Evolutionary conservation across 2,888 invertebrate genomes (phyloP).

Genomic region (Aleiodes alternator): DNA sequence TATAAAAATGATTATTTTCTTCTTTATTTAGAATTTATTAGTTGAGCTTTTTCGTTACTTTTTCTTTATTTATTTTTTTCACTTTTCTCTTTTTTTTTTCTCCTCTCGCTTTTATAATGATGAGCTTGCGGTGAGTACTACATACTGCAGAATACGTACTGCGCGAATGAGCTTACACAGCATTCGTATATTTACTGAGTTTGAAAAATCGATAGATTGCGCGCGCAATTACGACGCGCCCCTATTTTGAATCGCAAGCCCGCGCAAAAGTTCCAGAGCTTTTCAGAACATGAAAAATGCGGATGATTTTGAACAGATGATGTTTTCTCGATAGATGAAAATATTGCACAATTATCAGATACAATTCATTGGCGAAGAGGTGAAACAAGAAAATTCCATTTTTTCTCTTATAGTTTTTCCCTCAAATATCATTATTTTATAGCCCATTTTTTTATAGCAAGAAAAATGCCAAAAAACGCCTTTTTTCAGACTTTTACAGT

Average conservation of each 20-base stretch:
- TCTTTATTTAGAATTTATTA: constrained; percentile 12
- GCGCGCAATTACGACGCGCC: constrained; percentile 22
- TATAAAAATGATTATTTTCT: background rate
- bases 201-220: constrained; percentile 17
- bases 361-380: no score
- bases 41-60: background rate
- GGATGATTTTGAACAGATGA: no score
- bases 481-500: no score
- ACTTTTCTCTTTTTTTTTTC: background rate
- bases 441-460: no score
- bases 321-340: no score
- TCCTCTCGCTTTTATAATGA: background rate
- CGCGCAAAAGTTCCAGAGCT: no score
- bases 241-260: background rate
- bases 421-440: no score
- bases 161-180: constrained; percentile 20
- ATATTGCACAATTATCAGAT: no score
- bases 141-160: constrained; percentile 17
- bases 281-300: no score
- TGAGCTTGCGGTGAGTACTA: constrained; percentile 29
- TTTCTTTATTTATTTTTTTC: background rate
- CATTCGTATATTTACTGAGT: constrained; percentile 15
- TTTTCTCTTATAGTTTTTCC: no score
- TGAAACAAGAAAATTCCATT: no score
- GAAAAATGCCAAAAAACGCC: no score